phyloP scores from a whole-genome alignment of 2,888 invertebrate species.

The Drosophila vallismaia region DNA sequence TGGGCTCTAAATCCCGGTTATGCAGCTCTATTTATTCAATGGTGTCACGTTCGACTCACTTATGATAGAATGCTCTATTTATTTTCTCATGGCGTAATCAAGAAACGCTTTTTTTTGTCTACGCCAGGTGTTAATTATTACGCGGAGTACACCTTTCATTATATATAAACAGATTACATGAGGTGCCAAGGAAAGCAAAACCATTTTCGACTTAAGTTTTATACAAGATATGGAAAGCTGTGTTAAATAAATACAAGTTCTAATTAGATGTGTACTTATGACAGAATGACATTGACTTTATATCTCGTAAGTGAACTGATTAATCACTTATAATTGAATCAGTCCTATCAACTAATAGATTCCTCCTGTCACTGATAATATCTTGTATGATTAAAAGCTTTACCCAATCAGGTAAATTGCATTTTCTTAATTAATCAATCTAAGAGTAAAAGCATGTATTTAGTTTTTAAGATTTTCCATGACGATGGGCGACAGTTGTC shows the following conservation, averaged over 20 bases:
- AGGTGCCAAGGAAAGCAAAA: not conserved
- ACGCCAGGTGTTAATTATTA: slow-evolving; percentile 13
- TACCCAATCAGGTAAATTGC: not conserved
- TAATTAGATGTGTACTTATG: not conserved
- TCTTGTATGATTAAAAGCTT: not conserved
- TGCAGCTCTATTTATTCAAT: not conserved
- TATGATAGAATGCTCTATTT: slow-evolving; percentile 32
- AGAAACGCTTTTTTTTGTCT: slow-evolving; percentile 20
- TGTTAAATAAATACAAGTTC: too few relatives aligned
- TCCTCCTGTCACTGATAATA: not conserved
- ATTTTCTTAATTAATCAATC: not conserved
- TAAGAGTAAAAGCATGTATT: not conserved
- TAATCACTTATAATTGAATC: not conserved
- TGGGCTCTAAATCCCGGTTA: slow-evolving; percentile 6
- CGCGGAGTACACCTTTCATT: not conserved
- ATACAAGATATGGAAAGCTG: too few relatives aligned
- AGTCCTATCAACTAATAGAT: not conserved
- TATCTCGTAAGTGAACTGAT: not conserved
- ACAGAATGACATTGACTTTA: slow-evolving; percentile 1
- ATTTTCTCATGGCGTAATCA: slow-evolving; percentile 25
- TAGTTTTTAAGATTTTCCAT: slow-evolving; percentile 12
- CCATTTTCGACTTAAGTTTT: not conserved
- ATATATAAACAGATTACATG: not conserved
- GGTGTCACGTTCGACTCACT: slow-evolving; percentile 23
- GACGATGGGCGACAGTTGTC: slow-evolving; percentile 16